These are phyloP conservation scores for Antheraea yamamai DNA, from an alignment of 2,888 invertebrate species.

Conservation along the genomic window DNA sequence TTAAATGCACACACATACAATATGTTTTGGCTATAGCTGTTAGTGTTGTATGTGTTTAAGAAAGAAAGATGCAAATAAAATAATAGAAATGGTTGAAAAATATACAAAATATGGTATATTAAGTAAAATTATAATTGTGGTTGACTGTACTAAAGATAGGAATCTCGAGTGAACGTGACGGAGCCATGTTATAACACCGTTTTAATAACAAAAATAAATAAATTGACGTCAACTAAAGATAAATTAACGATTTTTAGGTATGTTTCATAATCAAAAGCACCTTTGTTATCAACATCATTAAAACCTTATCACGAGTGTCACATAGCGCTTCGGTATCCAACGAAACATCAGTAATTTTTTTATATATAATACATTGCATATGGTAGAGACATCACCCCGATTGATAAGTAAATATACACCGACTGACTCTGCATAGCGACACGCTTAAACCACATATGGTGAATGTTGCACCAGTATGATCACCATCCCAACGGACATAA, in stretches of 20 bases:
- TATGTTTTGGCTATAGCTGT: no score
- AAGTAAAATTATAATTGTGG: neutral
- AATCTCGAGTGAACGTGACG: constrained; percentile 19
- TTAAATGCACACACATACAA: no score
- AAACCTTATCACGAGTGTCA: constrained; percentile 27
- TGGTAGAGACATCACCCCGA: no score
- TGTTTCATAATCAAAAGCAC: constrained; percentile 32
- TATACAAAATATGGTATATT: neutral
- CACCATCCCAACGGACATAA: no score
- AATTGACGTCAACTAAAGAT: constrained; percentile 39
- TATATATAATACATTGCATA: no score
- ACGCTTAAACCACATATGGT: no score
- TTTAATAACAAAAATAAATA: constrained; percentile 41
- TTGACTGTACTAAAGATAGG: constrained; percentile 3
- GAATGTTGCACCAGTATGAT: no score
- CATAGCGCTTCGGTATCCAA: constrained; percentile 24
- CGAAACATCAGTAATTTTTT: neutral
- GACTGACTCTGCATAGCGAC: no score
- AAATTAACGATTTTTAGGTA: constrained; percentile 34
- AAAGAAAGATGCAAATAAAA: no score
- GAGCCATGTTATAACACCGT: constrained; percentile 13
- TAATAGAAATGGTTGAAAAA: no score
- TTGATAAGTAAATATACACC: no score
- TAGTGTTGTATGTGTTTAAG: no score
- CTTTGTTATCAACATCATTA: constrained; percentile 37